Evolutionary conservation across 2,888 invertebrate species (phyloP).

Genomic region (Caenorhabditis zanzibari): DNA sequence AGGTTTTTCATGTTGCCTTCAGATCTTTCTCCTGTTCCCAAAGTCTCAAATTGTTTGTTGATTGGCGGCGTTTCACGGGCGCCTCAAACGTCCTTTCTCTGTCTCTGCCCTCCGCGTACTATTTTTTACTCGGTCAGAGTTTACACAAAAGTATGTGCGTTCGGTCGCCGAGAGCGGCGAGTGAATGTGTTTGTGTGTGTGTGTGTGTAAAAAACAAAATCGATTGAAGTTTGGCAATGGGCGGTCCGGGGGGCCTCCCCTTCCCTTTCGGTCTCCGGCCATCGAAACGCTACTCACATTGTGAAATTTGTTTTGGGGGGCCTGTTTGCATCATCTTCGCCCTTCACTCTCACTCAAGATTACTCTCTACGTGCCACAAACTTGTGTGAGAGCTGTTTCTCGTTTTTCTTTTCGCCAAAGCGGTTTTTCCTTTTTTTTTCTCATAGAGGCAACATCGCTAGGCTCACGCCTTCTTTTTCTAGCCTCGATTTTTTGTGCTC

Average conservation of each 20-base stretch:
- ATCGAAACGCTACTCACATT: constrained; percentile 43
- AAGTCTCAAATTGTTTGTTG: constrained; percentile 45
- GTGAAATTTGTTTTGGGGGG: constrained; percentile 54
- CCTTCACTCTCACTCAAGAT: constrained; percentile 46
- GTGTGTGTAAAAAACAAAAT: constrained; percentile 57
- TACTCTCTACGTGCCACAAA: constrained; percentile 45
- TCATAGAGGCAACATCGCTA: constrained; percentile 3
- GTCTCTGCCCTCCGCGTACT: constrained; percentile 8
- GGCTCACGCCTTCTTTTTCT: background rate
- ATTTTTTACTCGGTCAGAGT: constrained; percentile 53
- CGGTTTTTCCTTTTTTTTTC: background rate
- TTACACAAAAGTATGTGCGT: constrained; percentile 58
- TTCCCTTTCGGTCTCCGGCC: constrained; percentile 39
- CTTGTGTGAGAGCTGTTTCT: constrained; percentile 32
- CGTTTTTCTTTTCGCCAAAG: constrained; percentile 4
- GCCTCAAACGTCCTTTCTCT: constrained; percentile 34
- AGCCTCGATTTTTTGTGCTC: background rate
- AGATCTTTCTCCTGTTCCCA: background rate
- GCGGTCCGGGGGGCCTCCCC: constrained; percentile 25
- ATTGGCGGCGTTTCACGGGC: constrained; percentile 41
- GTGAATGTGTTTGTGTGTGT: constrained; percentile 36
- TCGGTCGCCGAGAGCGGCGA: constrained; percentile 22
- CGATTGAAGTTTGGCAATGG: constrained; percentile 51
- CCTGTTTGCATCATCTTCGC: constrained; percentile 58
- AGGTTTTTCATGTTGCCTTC: constrained; percentile 9